Evolutionary conservation across 1,140 invertebrate genomes (phyloP).

Genomic region (Pectinophora gossypiella): DNA sequence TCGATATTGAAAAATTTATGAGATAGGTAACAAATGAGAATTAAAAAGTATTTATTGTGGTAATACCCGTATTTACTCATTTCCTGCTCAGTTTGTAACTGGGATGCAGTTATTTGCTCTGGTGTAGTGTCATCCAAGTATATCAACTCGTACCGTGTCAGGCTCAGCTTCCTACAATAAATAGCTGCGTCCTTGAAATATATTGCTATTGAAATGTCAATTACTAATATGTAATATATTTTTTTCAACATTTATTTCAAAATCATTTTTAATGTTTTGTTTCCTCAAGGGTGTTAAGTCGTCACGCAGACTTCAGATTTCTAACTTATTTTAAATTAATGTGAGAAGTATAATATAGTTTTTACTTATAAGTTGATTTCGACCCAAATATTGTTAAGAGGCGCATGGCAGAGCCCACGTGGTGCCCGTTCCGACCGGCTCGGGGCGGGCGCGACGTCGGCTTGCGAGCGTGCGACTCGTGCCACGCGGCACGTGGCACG

Average conservation of each 20-base stretch:
- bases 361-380: slow-evolving; percentile 30
- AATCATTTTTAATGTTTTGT: slow-evolving; percentile 16
- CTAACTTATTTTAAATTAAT: slow-evolving; percentile 28
- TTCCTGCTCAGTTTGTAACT: slow-evolving; percentile 34
- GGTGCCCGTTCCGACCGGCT: neutral
- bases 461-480: too few species aligned
- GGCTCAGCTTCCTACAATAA: neutral
- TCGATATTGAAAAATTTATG: slow-evolving; percentile 52
- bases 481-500: neutral
- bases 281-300: slow-evolving; percentile 21
- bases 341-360: slow-evolving; percentile 74
- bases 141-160: too few species aligned
- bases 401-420: neutral
- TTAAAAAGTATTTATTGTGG: slow-evolving; percentile 56
- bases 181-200: slow-evolving; percentile 39
- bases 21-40: slow-evolving; percentile 53
- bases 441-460: neutral
- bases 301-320: slow-evolving; percentile 43
- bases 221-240: slow-evolving; percentile 60
- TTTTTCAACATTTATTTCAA: too few species aligned
- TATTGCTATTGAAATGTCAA: slow-evolving; percentile 62
- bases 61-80: slow-evolving; percentile 52
- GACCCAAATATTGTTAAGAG: neutral
- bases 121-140: slow-evolving; percentile 10
- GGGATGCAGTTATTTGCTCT: slow-evolving; percentile 42